phyloP scores from a whole-genome alignment of 1,140 invertebrate genomes.

The Sitophilus oryzae region DNA sequence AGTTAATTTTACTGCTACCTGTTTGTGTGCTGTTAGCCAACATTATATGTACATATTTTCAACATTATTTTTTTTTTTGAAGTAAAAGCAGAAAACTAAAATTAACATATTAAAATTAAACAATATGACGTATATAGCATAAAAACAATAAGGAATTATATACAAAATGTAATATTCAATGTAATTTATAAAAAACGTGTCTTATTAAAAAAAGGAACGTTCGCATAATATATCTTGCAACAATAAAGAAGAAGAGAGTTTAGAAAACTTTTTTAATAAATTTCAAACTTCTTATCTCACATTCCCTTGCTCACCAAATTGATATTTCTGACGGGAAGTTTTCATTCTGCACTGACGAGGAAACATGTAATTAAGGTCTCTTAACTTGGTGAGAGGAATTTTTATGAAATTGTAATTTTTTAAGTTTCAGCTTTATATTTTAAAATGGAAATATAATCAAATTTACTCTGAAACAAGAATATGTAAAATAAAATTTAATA shows the following conservation, averaged over 20 bases:
- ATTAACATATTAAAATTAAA: no score
- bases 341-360: conserved; percentile 13
- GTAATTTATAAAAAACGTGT: neutral
- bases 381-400: neutral
- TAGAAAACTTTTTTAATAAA: conserved; percentile 24
- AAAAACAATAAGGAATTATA: neutral
- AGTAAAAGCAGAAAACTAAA: no score
- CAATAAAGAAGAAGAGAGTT: conserved; percentile 16
- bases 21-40: no score
- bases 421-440: conserved; percentile 3
- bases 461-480: no score
- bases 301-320: conserved; percentile 7
- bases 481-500: no score
- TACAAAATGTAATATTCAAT: neutral
- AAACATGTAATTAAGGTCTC: conserved; percentile 5
- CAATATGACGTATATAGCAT: no score
- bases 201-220: conserved; percentile 1
- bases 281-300: conserved; percentile 18
- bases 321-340: conserved; percentile 16
- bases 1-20: no score
- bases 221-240: conserved; percentile 6
- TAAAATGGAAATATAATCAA: neutral
- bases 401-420: conserved; percentile 6
- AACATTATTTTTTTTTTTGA: no score
- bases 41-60: no score